Evolutionary conservation across 2,113 vertebrate species (phyloP), one percentile per base, ranked within the genome.

Genomic region (Petrocephalus microphthalmus): DNA sequence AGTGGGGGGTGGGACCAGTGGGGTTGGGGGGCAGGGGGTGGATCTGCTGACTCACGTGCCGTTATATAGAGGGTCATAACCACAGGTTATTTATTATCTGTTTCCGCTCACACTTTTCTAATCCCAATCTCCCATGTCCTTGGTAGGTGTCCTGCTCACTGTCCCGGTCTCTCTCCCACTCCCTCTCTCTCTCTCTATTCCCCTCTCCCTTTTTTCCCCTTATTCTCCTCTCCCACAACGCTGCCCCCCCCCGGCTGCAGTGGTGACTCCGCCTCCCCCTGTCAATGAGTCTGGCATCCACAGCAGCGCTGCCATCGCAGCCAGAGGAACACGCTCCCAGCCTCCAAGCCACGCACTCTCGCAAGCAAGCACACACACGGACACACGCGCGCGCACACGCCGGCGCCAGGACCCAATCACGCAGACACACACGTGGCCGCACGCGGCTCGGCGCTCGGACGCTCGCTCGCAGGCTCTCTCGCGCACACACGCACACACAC

Each of bases 401-500:
- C n/a, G 88, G 89, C 90, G 81, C 86, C 89, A 88, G 92, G 93
- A 93, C 93, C 91, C 92, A 89, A 88, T 51, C 0, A 57, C 4
- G 83, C 37, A 89, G 92, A 89, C 85, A 52, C 64, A 54, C 88
- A 29, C 89, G 20, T 60, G 47, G n/a, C 60, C 64, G 83, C 85
- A 52, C 89, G 45, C 89, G 67, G 53, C 29, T 20, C 60, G n/a
- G 11, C 51, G 10, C 7, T 22, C 17, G 45, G n/a, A n/a, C 51
- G 10, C 7, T 22, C 17, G 45, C 82, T 37, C 33, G 37, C 13
- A 42, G 10, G 29, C 74, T 29, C 5, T 7, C 37, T 7, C 15
- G 29, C 67, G 78, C 53, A 87, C 87, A 85, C 45, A 33, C 64
- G 87, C 78, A 89, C 86, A 81, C 88, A 25, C 53, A 78, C 88